Conservation (phyloP, 35 echinoderm and acorn worm genomes). For the Diadema setosum region DNA sequence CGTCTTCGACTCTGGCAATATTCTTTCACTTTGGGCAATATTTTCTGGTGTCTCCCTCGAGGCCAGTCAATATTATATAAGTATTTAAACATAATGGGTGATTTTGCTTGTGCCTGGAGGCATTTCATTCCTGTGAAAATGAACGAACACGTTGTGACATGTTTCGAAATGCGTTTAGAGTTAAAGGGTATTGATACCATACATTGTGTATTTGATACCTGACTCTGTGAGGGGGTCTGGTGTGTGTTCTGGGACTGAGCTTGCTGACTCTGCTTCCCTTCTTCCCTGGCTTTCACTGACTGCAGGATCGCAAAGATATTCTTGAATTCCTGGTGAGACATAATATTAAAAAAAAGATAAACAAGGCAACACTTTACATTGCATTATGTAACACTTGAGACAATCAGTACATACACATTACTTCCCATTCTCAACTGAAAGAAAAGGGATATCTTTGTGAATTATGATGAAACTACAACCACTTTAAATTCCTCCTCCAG, state of each 20-base stretch:
- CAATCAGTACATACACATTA: too few relatives aligned
- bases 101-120: too few relatives aligned
- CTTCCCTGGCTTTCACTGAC: conserved; percentile 90
- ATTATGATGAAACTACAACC: too few relatives aligned
- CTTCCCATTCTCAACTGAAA: too few relatives aligned
- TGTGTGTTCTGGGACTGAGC: conserved; percentile 36
- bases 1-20: not conserved
- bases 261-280: conserved; percentile 66
- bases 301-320: conserved; percentile 98
- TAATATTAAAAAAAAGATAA: not conserved
- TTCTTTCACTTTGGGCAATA: not conserved
- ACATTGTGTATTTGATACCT: conserved; percentile 53
- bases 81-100: not conserved
- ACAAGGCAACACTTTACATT: too few relatives aligned
- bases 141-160: too few relatives aligned
- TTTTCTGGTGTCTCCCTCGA: not conserved
- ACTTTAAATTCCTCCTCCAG: too few relatives aligned
- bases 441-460: too few relatives aligned
- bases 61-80: not conserved
- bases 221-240: conserved; percentile 83
- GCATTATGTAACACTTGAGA: too few relatives aligned
- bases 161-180: too few relatives aligned
- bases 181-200: too few relatives aligned
- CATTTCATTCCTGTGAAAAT: too few relatives aligned
- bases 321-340: conserved; percentile 84